phyloP scores from a whole-genome alignment of 2,113 vertebrate species.

The Neolamprologus caudopunctatus region DNA sequence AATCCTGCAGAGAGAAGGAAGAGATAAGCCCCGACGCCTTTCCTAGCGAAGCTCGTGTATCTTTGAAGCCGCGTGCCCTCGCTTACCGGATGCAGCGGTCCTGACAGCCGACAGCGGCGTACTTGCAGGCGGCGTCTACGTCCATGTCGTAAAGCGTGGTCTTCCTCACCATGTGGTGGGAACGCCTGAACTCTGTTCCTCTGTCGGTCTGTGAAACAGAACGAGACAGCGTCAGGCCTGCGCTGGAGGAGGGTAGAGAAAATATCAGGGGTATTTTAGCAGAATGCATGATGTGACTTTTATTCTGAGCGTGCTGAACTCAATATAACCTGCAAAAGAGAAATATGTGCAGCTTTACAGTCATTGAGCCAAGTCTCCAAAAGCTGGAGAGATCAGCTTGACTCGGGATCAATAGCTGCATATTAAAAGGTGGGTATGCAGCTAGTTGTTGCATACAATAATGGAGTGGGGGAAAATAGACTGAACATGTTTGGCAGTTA shows the following conservation, averaged over 20 bases:
- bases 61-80: not conserved
- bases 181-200: conserved; percentile 84
- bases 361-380: not conserved
- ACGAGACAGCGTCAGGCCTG: not conserved
- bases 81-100: conserved; percentile 87
- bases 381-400: not conserved
- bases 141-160: conserved; percentile 92
- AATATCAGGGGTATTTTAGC: not conserved
- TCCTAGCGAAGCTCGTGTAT: not conserved
- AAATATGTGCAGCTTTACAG: not conserved
- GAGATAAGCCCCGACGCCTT: not conserved
- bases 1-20: conserved; percentile 70
- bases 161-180: conserved; percentile 90
- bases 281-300: not conserved
- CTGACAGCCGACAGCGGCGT: conserved; percentile 90
- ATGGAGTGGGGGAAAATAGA: not conserved
- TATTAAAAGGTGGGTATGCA: not conserved
- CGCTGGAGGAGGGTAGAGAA: not conserved
- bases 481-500: not conserved
- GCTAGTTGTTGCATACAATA: not conserved
- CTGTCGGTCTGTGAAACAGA: conserved; percentile 69
- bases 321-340: not conserved
- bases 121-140: conserved; percentile 87
- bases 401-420: not conserved
- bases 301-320: not conserved